Evolutionary conservation across 2,888 invertebrate species (phyloP).

Genomic region (Brenthis daphne): DNA sequence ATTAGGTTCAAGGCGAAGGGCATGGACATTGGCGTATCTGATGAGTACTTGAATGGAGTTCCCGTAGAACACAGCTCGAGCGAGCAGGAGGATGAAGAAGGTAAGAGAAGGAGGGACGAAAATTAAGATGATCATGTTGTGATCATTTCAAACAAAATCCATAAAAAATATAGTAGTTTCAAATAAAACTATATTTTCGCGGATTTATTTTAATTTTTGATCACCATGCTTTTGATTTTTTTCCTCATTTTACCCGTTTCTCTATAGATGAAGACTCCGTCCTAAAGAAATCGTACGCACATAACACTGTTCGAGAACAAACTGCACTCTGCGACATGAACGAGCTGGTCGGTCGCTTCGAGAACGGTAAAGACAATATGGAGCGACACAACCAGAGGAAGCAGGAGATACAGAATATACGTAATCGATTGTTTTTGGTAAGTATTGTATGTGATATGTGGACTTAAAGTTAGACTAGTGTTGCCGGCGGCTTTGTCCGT

Average conservation of each 20-base stretch:
- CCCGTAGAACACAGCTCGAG: constrained; percentile 87
- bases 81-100: constrained; percentile 84
- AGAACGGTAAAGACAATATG: constrained; percentile 82
- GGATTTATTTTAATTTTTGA: too few relatives aligned
- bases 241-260: too few relatives aligned
- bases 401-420: constrained; percentile 93
- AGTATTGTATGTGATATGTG: constrained; percentile 36
- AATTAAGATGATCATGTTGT: too few relatives aligned
- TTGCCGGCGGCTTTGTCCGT: too few relatives aligned
- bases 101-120: constrained; percentile 12
- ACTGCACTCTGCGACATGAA: constrained; percentile 92
- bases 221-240: too few relatives aligned
- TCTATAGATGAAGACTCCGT: constrained; percentile 79
- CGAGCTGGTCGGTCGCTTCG: constrained; percentile 92
- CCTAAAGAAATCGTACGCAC: constrained; percentile 76
- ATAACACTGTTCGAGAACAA: constrained; percentile 84
- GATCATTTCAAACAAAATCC: too few relatives aligned
- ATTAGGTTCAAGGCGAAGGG: constrained; percentile 90
- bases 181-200: too few relatives aligned
- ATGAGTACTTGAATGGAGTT: constrained; percentile 88
- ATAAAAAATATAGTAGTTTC: too few relatives aligned
- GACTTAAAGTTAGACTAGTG: too few relatives aligned
- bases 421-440: constrained; percentile 92
- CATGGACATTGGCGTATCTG: constrained; percentile 90
- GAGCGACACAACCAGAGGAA: constrained; percentile 90